Conservation (phyloP, 2,113 vertebrate species). For the Anguilla rostrata region DNA sequence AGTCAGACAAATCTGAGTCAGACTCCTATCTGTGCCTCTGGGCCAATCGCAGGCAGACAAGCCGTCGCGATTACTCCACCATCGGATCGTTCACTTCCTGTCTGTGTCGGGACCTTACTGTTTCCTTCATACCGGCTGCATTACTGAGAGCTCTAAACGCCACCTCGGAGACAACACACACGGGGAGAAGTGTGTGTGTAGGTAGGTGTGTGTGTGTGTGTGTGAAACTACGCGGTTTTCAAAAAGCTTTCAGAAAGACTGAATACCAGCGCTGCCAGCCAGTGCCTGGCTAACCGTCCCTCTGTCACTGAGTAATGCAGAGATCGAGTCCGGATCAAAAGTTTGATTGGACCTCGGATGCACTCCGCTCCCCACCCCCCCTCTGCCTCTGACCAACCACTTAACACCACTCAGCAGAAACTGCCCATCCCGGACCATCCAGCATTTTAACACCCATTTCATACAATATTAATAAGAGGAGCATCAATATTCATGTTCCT, state of each 20-base stretch:
- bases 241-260: neutral
- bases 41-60: neutral
- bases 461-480: conserved; percentile 53
- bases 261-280: neutral
- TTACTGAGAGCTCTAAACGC: neutral
- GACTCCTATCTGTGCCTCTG: neutral
- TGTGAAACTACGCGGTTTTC: neutral
- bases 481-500: conserved; percentile 53
- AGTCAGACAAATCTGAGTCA: neutral
- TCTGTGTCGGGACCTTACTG: neutral
- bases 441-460: conserved; percentile 47
- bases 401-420: conserved; percentile 42
- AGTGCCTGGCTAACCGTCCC: neutral
- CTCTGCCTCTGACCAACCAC: conserved; percentile 48
- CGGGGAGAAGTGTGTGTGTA: no score
- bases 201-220: neutral
- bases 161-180: neutral
- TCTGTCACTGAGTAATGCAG: neutral
- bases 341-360: conserved; percentile 22
- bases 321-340: neutral
- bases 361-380: conserved; percentile 18
- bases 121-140: neutral
- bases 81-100: neutral
- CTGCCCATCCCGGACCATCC: conserved; percentile 39
- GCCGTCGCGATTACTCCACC: neutral